Evolutionary conservation across 2,113 vertebrate genomes (phyloP).

Genomic region (Cavia aperea): DNA sequence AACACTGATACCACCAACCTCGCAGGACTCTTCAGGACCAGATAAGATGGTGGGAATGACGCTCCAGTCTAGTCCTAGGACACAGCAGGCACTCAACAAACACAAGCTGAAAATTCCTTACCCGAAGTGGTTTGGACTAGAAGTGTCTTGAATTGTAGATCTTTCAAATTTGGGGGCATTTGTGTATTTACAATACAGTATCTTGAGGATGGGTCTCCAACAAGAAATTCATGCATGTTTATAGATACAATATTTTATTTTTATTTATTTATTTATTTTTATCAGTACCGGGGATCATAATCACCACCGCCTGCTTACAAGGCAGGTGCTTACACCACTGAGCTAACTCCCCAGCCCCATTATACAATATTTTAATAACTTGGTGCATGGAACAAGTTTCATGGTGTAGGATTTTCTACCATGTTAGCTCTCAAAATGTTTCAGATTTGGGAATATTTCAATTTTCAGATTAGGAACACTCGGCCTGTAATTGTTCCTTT

Average conservation of each 20-base stretch:
- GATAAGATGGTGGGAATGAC: background rate
- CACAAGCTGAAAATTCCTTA: background rate
- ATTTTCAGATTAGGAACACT: background rate
- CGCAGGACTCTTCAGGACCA: background rate
- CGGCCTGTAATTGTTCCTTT: background rate
- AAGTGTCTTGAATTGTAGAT: background rate
- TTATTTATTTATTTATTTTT: too few species aligned
- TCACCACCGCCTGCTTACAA: too few species aligned
- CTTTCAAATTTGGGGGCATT: background rate
- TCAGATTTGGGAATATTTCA: background rate
- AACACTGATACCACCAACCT: rapidly evolving
- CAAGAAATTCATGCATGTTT: background rate
- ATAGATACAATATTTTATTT: background rate
- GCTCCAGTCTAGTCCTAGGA: background rate
- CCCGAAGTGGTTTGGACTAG: background rate
- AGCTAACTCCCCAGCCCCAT: too few species aligned
- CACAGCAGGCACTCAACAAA: background rate
- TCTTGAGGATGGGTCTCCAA: background rate
- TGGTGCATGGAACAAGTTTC: background rate
- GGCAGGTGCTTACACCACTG: too few species aligned
- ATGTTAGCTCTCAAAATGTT: background rate
- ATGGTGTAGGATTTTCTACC: background rate
- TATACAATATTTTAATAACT: background rate
- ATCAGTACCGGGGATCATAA: too few species aligned
- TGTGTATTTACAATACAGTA: background rate